Evolutionary conservation across 1,140 invertebrate genomes (phyloP), one percentile per base, ranked within the genome.

Genomic region (Heliconius eleuchia): DNA sequence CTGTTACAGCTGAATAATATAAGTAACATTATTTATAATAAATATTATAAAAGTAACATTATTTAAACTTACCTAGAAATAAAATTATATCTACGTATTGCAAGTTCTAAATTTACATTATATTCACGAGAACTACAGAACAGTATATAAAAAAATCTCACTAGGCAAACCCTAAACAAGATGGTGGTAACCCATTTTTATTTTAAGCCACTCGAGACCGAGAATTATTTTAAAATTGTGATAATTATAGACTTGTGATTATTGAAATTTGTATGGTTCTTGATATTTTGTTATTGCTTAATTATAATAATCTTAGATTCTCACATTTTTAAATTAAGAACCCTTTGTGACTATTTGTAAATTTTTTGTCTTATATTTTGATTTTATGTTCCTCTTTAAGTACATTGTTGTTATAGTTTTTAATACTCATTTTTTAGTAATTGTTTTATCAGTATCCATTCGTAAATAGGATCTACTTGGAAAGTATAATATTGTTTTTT

Each of bases 401-500:
- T 46, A 46, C 16, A 46, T 46, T 46, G 42, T 46, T 46, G 42
- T 46, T 46, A 46, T 46, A 46, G 42, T 46, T 46, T 46, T 16
- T 46, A 46, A 46, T 46, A 46, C 42, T 46, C 42, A 46, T 46
- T 46, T 46, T 46, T 46, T 46, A 16, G 11, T 46, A 16, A 16
- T 46, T 46, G 42, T 46, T 46, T 46, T 46, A 16, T 46, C 13
- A 46, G 42, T 46, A 46, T 46, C 42, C 42, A 46, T 46, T 5
- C 42, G 34, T 37, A 37, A 37, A 46, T 13, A 27, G 60, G 60
- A 23, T 66, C 23, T 66, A 66, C 60, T 66, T 60, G 13, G 60
- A 66, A 30, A 66, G 23, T 70, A 71, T 76, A 70, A 70, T 19
- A 72, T 72, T 72, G 71, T 76, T 76, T 76, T 70, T 19, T 60